These are phyloP conservation scores for Dendrocincla fuliginosa DNA, from an alignment of 2,797 vertebrate species.

Conservation along the genomic window DNA sequence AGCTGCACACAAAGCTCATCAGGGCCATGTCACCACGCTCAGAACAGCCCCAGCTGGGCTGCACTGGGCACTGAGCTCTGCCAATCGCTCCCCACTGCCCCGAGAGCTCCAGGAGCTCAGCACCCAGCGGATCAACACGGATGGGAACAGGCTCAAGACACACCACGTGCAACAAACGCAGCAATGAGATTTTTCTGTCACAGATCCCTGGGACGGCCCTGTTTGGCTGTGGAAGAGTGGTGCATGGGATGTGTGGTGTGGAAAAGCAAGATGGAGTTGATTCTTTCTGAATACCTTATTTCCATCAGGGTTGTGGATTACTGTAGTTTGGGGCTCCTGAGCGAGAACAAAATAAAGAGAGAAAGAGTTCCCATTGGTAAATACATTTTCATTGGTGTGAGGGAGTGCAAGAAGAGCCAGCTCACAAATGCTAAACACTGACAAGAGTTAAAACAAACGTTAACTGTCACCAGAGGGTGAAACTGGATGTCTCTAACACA, in stretches of 20 bases:
- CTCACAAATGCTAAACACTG: constrained; percentile 61
- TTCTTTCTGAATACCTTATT: constrained; percentile 93
- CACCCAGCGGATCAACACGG: not conserved
- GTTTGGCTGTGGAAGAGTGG: not conserved
- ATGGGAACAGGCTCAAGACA: not conserved
- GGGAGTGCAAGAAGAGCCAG: constrained; percentile 66
- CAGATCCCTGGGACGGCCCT: not conserved
- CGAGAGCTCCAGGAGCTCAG: not conserved
- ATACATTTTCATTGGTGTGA: constrained; percentile 56
- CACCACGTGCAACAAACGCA: not conserved
- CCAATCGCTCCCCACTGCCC: not conserved
- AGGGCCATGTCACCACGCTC: not conserved
- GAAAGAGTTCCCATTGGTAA: constrained; percentile 79
- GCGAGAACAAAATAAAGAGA: constrained; percentile 83
- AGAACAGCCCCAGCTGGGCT: not conserved
- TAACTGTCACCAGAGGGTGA: constrained; percentile 60
- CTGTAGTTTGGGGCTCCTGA: constrained; percentile 98
- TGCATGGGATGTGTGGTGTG: constrained; percentile 68
- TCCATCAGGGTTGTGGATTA: constrained; percentile 99
- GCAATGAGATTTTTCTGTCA: not conserved
- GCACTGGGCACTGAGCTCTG: not conserved
- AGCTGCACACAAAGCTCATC: not conserved
- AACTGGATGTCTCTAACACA: constrained; percentile 34
- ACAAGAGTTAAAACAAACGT: constrained; percentile 71
- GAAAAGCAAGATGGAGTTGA: constrained; percentile 68